Evolutionary conservation across 2,888 invertebrate genomes (phyloP).

Genomic region (Xanthorhoe spadicearia): DNA sequence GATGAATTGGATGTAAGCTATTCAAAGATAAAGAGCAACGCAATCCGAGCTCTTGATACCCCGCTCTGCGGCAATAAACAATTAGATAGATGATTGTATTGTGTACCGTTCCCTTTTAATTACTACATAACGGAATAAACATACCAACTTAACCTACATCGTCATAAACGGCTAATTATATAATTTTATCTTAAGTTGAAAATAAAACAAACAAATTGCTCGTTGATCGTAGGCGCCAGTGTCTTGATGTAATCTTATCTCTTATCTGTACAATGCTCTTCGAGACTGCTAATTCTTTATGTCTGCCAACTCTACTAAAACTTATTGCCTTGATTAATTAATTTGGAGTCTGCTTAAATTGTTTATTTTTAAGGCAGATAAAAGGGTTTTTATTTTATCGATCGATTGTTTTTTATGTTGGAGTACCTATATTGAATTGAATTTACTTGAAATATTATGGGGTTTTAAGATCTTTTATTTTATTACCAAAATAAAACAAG

Average conservation of each 20-base stretch:
- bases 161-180: slow-evolving; percentile 16
- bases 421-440: background rate
- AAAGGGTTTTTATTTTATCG: slow-evolving; percentile 24
- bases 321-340: slow-evolving; percentile 44
- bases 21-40: slow-evolving; percentile 72
- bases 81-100: slow-evolving; percentile 58
- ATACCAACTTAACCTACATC: slow-evolving; percentile 14
- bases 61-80: slow-evolving; percentile 60
- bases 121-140: slow-evolving; percentile 13
- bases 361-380: slow-evolving; percentile 27
- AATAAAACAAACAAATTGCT: slow-evolving; percentile 42
- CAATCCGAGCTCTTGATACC: slow-evolving; percentile 60
- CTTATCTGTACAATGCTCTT: slow-evolving; percentile 45
- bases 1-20: slow-evolving; percentile 79
- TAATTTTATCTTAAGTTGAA: slow-evolving; percentile 19
- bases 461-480: too few species aligned
- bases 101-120: slow-evolving; percentile 43
- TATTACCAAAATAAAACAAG: too few species aligned
- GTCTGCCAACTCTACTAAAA: slow-evolving; percentile 42
- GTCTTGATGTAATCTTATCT: slow-evolving; percentile 49
- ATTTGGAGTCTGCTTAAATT: slow-evolving; percentile 33
- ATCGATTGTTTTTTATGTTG: background rate
- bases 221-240: slow-evolving; percentile 47
- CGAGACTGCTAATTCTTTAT: slow-evolving; percentile 48
- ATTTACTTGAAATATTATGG: too few species aligned